Conservation (phyloP, 2,888 invertebrate species). For the Prionchulus punctatus region DNA sequence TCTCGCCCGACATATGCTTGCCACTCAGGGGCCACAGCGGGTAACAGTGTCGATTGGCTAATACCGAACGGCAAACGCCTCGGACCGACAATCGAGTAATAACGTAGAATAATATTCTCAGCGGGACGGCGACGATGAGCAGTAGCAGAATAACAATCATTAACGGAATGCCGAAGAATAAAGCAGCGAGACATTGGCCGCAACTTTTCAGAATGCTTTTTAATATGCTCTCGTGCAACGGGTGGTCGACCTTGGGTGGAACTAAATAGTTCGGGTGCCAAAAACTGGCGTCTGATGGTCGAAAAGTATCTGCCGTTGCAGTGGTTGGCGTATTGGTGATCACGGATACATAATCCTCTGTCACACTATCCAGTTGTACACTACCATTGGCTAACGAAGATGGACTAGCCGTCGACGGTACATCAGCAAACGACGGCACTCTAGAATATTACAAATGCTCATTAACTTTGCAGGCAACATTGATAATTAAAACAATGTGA, state of each 20-base stretch:
- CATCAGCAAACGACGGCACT: no score
- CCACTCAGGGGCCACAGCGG: constrained; percentile 8
- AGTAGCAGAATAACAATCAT: no score
- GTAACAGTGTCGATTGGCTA: background rate
- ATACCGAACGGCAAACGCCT: background rate
- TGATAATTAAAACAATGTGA: no score
- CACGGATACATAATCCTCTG: no score
- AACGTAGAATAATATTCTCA: constrained; percentile 1
- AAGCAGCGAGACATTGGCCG: background rate
- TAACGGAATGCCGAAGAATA: background rate
- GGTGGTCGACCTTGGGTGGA: constrained; percentile 8
- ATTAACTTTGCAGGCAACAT: no score
- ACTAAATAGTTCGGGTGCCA: constrained; percentile 7
- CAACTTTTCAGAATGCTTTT: background rate
- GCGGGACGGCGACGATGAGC: constrained; percentile 2
- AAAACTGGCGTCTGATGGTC: background rate
- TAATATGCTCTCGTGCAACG: constrained; percentile 8
- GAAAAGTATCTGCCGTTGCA: no score
- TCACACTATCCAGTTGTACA: no score
- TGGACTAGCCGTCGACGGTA: no score
- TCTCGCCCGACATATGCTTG: background rate
- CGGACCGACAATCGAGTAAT: background rate
- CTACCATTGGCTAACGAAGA: no score
- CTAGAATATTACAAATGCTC: no score
- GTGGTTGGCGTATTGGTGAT: no score